Evolutionary conservation across 2,888 invertebrate species (phyloP), one percentile per base, ranked within the genome.

Genomic region (Himalopsyche anomala): DNA sequence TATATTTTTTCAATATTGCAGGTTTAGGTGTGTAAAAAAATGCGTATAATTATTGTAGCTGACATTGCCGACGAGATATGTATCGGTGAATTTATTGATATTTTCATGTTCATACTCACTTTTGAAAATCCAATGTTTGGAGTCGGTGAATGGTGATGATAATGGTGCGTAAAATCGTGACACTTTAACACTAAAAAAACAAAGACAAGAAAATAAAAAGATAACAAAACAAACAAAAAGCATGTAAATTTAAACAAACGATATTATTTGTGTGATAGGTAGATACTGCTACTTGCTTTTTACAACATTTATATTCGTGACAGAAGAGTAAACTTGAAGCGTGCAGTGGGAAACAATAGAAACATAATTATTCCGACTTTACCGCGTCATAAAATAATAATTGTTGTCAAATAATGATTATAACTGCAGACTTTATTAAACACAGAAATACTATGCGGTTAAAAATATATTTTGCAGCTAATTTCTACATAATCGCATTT

Each of bases 121-220:
- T 97, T 97, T 90, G 97, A 97, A 94, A 98, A 98, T 92, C 97
- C 97, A 92, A 97, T 96, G 94, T 96, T 96, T 91, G 97, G 97
- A 91, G 96, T 96, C 90, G 95, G 95, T 90, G 95, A 93, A 92
- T 95, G 95, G 92, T 95, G 95, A 92, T 95, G 94, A 92, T 95
- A 93, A 92, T 93, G 93, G 92, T 93, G 93, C 90, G 91, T 94
- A 91, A 95, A 94, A 91, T 96, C 96, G 93, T 95, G 95, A 92
- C 95, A 95, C 92, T 97, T 97, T 93, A 97, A 96, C 91, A 97
- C 98, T 98, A 96, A 91, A 96, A 42, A 51, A 97, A 93, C 93
- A 92, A 94, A 92, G 92, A 92, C 93, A 93, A 93, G 91, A 93
- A 92, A 90, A 91, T 91, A 91, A 56, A 83, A 84, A 85, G 45